Conservation (phyloP, 1,140 invertebrate genomes). For the Pachypeltis micranthus region DNA sequence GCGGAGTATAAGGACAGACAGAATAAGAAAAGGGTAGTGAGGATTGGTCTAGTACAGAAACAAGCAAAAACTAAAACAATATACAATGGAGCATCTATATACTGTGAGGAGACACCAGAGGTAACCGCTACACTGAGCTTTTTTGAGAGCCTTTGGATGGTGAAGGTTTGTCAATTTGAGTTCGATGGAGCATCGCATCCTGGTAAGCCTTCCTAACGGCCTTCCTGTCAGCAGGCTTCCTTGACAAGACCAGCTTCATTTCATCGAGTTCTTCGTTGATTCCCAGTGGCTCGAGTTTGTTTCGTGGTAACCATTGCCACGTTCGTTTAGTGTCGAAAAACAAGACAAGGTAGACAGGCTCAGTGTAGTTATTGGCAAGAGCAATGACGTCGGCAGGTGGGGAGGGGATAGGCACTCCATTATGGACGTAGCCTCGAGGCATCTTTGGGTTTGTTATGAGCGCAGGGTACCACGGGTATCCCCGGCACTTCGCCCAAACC, state of each 20-base stretch:
- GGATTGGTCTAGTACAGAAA: too few relatives aligned
- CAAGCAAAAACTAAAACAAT: too few relatives aligned
- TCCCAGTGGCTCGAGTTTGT: constrained; percentile 82
- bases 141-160: too few relatives aligned
- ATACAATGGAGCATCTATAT: too few relatives aligned
- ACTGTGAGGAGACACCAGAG: too few relatives aligned
- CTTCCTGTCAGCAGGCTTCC: constrained; percentile 83
- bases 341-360: constrained; percentile 75
- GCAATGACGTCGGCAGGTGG: constrained; percentile 83
- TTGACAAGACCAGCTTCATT: constrained; percentile 76
- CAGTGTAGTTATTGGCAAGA: constrained; percentile 63
- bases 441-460: constrained; percentile 87
- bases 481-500: constrained; percentile 93
- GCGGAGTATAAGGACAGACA: too few relatives aligned
- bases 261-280: constrained; percentile 77
- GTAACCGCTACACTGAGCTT: too few relatives aligned
- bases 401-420: constrained; percentile 84
- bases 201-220: constrained; percentile 90
- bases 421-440: constrained; percentile 80
- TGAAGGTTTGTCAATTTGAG: constrained; percentile 22
- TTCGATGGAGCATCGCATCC: constrained; percentile 77
- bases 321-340: constrained; percentile 94
- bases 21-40: too few relatives aligned
- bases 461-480: constrained; percentile 94
- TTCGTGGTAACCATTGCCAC: constrained; percentile 90